Evolutionary conservation across 2,797 vertebrate genomes (phyloP).

Genomic region (Xiphorhynchus erythropygius): DNA sequence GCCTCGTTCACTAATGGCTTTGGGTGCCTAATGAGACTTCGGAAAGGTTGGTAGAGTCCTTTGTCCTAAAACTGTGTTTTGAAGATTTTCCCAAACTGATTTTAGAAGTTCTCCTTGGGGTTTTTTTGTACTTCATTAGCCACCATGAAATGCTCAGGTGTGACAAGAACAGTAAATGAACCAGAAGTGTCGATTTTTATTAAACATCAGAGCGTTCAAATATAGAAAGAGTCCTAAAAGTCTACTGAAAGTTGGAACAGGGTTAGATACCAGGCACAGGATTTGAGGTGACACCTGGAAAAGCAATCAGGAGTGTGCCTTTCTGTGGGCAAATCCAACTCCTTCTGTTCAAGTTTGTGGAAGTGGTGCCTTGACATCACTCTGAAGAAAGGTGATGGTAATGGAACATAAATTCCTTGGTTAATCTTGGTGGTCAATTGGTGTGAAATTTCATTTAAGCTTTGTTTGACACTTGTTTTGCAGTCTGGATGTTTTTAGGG

Average conservation of each 20-base stretch:
- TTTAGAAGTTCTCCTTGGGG: neutral
- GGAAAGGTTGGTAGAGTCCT: neutral
- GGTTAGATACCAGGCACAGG: neutral
- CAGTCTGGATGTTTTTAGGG: neutral
- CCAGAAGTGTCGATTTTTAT: neutral
- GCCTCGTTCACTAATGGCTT: neutral
- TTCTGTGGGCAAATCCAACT: neutral
- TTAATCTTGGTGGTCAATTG: neutral
- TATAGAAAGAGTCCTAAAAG: neutral
- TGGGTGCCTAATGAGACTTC: neutral
- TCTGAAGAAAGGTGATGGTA: neutral
- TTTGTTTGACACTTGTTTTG: slow-evolving; percentile 10
- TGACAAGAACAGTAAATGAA: neutral
- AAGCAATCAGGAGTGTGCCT: neutral
- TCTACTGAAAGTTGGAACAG: neutral
- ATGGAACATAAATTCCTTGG: neutral
- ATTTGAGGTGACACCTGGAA: slow-evolving; percentile 6
- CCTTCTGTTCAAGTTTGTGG: neutral
- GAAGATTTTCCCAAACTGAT: neutral
- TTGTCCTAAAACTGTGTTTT: neutral
- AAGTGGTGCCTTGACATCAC: neutral
- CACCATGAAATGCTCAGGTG: neutral
- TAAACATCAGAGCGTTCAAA: neutral
- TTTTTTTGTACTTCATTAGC: neutral
- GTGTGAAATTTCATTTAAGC: slow-evolving; percentile 13